Base-by-base conservation (phyloP, 64 coral and sea anemone genomes). In the Dendronephthya gigantea region DNA sequence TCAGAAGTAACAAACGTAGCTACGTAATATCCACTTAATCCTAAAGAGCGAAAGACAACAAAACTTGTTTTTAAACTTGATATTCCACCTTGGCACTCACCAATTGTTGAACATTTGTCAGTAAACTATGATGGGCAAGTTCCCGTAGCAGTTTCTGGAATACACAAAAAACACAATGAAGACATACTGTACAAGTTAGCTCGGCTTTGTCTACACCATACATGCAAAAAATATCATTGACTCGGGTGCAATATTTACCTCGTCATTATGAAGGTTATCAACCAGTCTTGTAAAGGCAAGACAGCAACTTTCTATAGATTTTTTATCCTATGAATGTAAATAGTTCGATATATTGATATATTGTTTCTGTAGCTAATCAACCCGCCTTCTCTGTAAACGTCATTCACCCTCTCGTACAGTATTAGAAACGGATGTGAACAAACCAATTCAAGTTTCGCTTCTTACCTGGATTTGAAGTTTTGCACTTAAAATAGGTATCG, bases 231-330 rank as follows among this genome's bases (percentile, higher is more conserved):
- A 22, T 27, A n/a, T n/a, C 4, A 62, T 23, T 17, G 25, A 62
- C 32, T 19, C 41, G 34, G 50, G 2, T 39, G 8, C 31, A 69
- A n/a, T 7, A 34, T 70, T 35, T 82, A 93, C 95, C 95, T 98
- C 91, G 48, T 98, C 92, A 83, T 91, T 89, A 55, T 98, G 95
- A 87, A 98, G 93, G 56, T 89, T 98, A 65, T 98, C 95, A 35
- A 98, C 95, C 16, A 98, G 87, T 83, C 95, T 87, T 51, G 95
- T 83, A 69, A 98, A 98, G 35, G 95, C 95, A 38, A 98, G 88
- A 92, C 92, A 98, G 51, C 95, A 98, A 35, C 95, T 98, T 75
- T 98, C 92, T 55, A 98, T 92, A 62, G 91, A 93, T 47, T 98
- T 98, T 31, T 98, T 98, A 74, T 98, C 95, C 95, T 98, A 32